Conservation (phyloP, 2,888 invertebrate genomes). For the Caenorhabditis sp. region DNA sequence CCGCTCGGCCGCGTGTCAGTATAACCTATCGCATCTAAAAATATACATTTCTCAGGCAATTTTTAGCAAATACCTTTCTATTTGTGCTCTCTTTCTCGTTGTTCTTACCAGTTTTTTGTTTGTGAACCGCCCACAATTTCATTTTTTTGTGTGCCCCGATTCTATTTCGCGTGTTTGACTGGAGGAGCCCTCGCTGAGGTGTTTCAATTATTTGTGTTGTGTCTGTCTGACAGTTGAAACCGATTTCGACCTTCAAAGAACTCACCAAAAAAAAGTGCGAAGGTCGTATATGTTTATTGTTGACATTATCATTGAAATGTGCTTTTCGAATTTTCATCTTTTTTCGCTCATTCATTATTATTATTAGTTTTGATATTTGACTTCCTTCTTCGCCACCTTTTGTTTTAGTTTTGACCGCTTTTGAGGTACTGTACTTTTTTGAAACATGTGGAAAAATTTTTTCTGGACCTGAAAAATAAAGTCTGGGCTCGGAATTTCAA, state of each 20-base stretch:
- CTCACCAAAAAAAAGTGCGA: neutral
- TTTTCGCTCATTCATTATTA: too few relatives aligned
- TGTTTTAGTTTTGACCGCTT: neutral
- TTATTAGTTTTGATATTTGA: neutral
- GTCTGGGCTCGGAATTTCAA: too few relatives aligned
- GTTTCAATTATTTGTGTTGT: neutral
- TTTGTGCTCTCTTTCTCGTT: conserved; percentile 16
- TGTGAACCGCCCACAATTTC: conserved; percentile 21
- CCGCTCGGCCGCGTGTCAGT: neutral
- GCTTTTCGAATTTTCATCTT: neutral
- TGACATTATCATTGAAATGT: neutral
- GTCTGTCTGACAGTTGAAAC: neutral
- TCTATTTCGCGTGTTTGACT: too few relatives aligned
- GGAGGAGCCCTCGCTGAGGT: neutral
- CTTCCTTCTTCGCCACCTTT: neutral
- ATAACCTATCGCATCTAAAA: neutral
- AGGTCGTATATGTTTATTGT: neutral
- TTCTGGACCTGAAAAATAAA: too few relatives aligned
- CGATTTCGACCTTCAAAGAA: too few relatives aligned
- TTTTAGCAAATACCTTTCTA: neutral
- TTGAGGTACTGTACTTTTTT: neutral
- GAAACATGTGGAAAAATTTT: neutral
- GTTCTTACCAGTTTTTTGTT: conserved; percentile 41
- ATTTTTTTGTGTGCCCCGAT: too few relatives aligned
- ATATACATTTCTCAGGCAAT: neutral